Base-by-base conservation (phyloP, 2,888 invertebrate species). In the Marronus borbonicus region DNA sequence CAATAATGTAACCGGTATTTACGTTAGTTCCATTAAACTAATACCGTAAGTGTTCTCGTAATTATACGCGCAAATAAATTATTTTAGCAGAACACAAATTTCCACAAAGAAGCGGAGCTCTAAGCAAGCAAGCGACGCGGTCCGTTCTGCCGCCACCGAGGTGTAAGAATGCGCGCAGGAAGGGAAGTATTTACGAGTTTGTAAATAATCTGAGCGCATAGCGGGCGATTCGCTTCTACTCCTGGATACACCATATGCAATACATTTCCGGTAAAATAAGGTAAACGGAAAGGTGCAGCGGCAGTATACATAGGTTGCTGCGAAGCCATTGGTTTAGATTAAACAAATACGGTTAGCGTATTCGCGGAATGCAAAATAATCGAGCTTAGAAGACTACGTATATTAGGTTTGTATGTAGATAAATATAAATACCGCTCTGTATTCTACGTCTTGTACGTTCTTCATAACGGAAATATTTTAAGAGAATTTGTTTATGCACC, bases 1-100 rank as follows among this genome's bases (percentile, higher is more conserved):
- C 76, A 66, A 68, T 76, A 77, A 77, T 52, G 72, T 72, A 70
- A 72, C 77, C 58, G 77, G 77, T 77, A 77, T 77, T 77, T 77
- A 77, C 70, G 77, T 72, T 72, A 77, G 70, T 64, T 77, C 77
- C 77, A 77, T 77, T 77, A 77, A 77, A 62, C 77, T 70, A 77
- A 77, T 72, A 64, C 72, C 64, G 77, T 77, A 77, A 77, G 77
- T 77, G 77, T 64, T 64, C 64, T 64, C 20, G 77, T 70, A 77
- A 77, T 77, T 77, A 77, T 70, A 64, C 75, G 50, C 60, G 49
- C 31, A 76, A 60, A 78, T 78, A 78, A 78, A 78, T 78, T 78
- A 78, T 78, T 75, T 75, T 75, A 75, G 69, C 78, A 58, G 76
- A 66, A 69, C 78, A 76, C 76, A 76, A 76, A 78, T 78, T 77